Evolutionary conservation across 1,140 invertebrate genomes (phyloP), one percentile per base, ranked within the genome.

Genomic region (Papilio glaucus): DNA sequence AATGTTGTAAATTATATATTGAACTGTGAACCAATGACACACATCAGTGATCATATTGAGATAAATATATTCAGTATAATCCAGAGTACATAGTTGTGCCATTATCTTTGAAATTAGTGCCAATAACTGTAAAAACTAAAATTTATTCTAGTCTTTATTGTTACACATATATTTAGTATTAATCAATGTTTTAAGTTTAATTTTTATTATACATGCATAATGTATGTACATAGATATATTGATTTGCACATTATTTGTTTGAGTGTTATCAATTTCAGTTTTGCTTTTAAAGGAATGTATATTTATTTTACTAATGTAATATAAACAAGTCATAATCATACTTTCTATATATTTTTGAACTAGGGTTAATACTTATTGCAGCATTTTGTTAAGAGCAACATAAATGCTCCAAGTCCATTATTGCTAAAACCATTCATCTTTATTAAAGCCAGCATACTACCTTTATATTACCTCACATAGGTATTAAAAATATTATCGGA

Each of bases 111-210:
- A 89, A 86, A 82, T 87, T 92, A 91, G 91, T 93, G 91, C 89
- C 89, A 93, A 93, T 93, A 93, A 91, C 91, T 91, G 91, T 91
- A 85, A 86, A 77, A 87, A 79, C 79, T 87, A 89, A 90, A 88
- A 90, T 89, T 85, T 91, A 91, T 91, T 92, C 91, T 93, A 93
- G 91, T 93, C 89, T 90, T 91, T 89, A 92, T 91, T 92, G 88
- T 92, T 91, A 90, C 84, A 83, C 88, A 88, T 57, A 53, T 91
- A 91, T 91, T 91, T 90, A 91, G 90, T 89, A 86, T 89, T 90
- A 91, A 92, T 90, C 83, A 86, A 89, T 87, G 85, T 92, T 89
- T 88, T 89, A 75, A 88, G 85, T 24, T 87, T 89, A 90, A 84
- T 89, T 90, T 92, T 85, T 79, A 80, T 79, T 85, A 81, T 82